Evolutionary conservation across 2,888 invertebrate genomes (phyloP).

Genomic region (Caenorhabditis sp.): DNA sequence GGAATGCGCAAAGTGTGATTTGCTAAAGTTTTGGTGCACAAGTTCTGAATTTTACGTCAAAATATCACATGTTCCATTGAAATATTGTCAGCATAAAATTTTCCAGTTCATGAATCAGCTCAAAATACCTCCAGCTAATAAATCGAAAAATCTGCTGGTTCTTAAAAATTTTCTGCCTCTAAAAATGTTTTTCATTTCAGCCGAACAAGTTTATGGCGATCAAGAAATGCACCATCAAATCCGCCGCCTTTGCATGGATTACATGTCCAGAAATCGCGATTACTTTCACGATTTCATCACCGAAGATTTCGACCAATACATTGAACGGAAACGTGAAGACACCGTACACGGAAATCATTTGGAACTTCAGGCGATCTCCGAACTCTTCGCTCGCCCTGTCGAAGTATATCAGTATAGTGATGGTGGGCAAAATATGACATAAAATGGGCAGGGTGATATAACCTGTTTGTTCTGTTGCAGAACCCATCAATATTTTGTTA

Average conservation of each 20-base stretch:
- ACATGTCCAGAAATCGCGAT: conserved; percentile 86
- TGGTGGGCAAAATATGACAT: no score
- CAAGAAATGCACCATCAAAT: conserved; percentile 87
- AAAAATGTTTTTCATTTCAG: conserved; percentile 71
- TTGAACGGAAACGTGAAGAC: conserved; percentile 82
- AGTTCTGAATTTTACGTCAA: no score
- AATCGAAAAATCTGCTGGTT: no score
- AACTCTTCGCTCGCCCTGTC: conserved; percentile 86
- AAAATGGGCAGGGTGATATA: no score
- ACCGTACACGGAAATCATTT: conserved; percentile 88
- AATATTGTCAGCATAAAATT: no score
- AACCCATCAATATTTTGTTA: conserved; percentile 86
- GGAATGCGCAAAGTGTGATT: no score
- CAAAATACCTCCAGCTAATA: no score
- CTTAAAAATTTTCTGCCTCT: background rate
- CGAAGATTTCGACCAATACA: conserved; percentile 85
- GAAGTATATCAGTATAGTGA: conserved; percentile 84
- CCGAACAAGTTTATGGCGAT: conserved; percentile 88
- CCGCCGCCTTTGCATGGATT: conserved; percentile 86
- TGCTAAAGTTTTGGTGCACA: no score
- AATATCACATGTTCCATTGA: no score
- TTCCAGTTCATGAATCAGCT: no score
- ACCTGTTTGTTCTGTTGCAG: conserved; percentile 19
- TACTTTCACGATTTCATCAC: conserved; percentile 88
- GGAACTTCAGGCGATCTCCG: conserved; percentile 88